Percentiles rank a stretch among this genome's conserved stretches.
Evolutionary conservation across 2,113 vertebrate species (phyloP).

Genomic region (Austrofundulus limnaeus): DNA sequence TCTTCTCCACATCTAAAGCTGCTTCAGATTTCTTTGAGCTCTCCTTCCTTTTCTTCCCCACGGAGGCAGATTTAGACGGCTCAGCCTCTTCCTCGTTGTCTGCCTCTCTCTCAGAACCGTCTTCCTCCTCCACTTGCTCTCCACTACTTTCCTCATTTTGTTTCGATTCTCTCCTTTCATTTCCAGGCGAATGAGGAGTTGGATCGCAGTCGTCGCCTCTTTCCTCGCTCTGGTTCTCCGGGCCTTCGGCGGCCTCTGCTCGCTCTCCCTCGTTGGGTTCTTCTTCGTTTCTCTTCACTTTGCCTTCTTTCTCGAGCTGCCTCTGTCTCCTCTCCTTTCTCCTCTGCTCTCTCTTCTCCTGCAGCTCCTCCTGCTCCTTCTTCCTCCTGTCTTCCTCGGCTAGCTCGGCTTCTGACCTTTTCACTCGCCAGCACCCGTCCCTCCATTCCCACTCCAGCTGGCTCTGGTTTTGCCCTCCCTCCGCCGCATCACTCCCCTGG

Average conservation of each 20-base stretch:
- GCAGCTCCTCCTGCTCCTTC: conserved; percentile 52
- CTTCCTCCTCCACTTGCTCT: conserved; percentile 5
- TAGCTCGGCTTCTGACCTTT: conserved; percentile 64
- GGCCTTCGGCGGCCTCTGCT: conserved; percentile 38
- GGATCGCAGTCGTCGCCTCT: not conserved
- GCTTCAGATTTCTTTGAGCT: conserved; percentile 42
- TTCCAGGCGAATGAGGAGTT: conserved; percentile 9
- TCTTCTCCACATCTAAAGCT: conserved; percentile 34
- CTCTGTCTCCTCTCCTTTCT: conserved; percentile 62
- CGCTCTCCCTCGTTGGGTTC: conserved; percentile 31
- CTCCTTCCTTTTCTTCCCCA: conserved; percentile 55
- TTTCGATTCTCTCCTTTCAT: conserved; percentile 17
- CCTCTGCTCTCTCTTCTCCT: conserved; percentile 63
- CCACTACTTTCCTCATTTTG: conserved; percentile 15
- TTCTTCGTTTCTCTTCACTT: conserved; percentile 20
- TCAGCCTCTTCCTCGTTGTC: conserved; percentile 51
- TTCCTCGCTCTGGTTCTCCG: conserved; percentile 24
- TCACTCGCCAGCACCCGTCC: conserved; percentile 73
- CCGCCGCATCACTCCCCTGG: conserved; percentile 13
- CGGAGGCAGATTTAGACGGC: conserved; percentile 10
- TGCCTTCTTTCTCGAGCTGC: conserved; percentile 55
- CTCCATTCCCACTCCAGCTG: conserved; percentile 74
- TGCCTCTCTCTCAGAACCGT: conserved; percentile 36
- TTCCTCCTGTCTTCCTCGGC: conserved; percentile 67
- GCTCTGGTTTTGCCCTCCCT: conserved; percentile 21